Conservation (phyloP, 2,888 invertebrate genomes). For the Schrankia costaestrigalis region DNA sequence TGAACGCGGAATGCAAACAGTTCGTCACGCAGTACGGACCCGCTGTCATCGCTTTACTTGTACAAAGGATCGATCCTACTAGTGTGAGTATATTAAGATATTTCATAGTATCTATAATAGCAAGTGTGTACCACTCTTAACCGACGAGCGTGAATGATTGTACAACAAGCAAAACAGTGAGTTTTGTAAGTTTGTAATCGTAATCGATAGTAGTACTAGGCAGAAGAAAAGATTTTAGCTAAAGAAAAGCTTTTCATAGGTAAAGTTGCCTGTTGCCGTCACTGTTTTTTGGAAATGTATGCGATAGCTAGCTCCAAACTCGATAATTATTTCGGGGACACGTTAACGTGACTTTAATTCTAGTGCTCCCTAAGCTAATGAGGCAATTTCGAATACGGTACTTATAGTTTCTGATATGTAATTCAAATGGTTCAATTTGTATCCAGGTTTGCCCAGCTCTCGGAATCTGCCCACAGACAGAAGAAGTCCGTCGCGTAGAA, state of each 20-base stretch:
- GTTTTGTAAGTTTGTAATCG: too few relatives aligned
- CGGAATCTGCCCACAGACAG: conserved; percentile 83
- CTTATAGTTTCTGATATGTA: not conserved
- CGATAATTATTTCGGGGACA: too few relatives aligned
- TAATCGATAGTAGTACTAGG: too few relatives aligned
- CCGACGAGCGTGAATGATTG: too few relatives aligned
- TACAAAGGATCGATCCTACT: conserved; percentile 89
- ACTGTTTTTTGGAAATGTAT: too few relatives aligned
- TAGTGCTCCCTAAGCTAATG: too few relatives aligned
- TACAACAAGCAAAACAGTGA: too few relatives aligned
- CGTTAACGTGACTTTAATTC: too few relatives aligned
- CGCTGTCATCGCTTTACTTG: conserved; percentile 87
- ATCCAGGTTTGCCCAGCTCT: conserved; percentile 85
- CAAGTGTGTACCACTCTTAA: not conserved
- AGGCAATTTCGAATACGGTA: not conserved
- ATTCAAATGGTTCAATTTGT: not conserved
- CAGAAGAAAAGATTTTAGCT: too few relatives aligned
- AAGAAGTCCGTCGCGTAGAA: conserved; percentile 75
- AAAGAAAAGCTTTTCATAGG: too few relatives aligned
- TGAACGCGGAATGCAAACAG: conserved; percentile 84
- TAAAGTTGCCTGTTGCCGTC: too few relatives aligned
- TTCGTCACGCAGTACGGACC: conserved; percentile 91
- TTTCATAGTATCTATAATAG: not conserved
- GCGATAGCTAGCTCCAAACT: too few relatives aligned
- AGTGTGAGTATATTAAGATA: conserved; percentile 76